Percentiles rank a stretch among this genome's conserved stretches.
Evolutionary conservation across 2,888 invertebrate species (phyloP).

Genomic region (Byasa hedistus): DNA sequence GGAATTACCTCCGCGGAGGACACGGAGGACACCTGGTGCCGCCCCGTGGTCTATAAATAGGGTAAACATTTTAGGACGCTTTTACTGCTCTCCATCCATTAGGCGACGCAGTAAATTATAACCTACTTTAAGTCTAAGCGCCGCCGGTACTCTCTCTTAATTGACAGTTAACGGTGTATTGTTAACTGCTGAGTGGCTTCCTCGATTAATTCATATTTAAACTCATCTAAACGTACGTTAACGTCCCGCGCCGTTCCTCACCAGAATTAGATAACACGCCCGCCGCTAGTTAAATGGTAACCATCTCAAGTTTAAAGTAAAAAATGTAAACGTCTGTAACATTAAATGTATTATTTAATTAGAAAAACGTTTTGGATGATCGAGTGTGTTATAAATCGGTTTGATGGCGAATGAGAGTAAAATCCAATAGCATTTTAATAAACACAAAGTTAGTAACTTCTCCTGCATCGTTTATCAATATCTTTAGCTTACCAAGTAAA

Average conservation of each 20-base stretch:
- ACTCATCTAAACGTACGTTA: constrained; percentile 2
- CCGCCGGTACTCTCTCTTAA: constrained; percentile 56
- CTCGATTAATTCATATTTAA: constrained; percentile 23
- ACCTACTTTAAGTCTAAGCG: constrained; percentile 57
- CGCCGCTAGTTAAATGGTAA: neutral
- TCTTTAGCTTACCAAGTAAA: too few species aligned
- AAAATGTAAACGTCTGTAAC: too few species aligned
- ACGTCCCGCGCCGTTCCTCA: neutral
- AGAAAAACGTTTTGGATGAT: neutral
- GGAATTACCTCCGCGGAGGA: constrained; percentile 53
- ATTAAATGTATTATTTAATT: neutral
- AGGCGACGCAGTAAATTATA: constrained; percentile 71
- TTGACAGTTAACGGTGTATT: constrained; percentile 44
- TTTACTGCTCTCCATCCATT: constrained; percentile 76
- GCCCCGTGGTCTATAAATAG: constrained; percentile 71
- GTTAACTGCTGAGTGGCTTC: constrained; percentile 34
- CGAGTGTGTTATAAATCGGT: too few species aligned
- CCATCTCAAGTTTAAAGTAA: too few species aligned
- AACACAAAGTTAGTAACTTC: too few species aligned
- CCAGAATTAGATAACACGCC: neutral
- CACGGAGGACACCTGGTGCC: constrained; percentile 59
- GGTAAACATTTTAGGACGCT: constrained; percentile 64
- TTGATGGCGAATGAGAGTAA: too few species aligned
- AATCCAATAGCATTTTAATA: too few species aligned
- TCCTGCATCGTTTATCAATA: too few species aligned